Evolutionary conservation across 2,797 vertebrate species (phyloP).

Genomic region (Micromesistius poutassou): DNA sequence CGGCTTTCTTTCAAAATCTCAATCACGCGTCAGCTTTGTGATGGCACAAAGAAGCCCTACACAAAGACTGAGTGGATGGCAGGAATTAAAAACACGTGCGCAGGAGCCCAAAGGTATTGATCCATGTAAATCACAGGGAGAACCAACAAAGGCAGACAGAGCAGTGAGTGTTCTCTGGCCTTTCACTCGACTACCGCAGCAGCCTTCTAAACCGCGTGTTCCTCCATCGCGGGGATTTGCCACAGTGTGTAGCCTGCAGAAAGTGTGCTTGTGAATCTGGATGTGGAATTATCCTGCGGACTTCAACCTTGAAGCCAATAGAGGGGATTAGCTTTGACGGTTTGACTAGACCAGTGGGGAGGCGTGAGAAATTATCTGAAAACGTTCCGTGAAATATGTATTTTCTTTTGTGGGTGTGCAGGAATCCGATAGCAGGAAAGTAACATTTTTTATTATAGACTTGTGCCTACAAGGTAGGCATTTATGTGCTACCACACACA

Average conservation of each 20-base stretch:
- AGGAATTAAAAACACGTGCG: not conserved
- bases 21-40: not conserved
- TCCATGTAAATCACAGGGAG: not conserved
- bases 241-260: not conserved
- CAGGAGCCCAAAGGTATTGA: not conserved
- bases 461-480: not conserved
- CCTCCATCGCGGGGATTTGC: not conserved
- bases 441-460: not conserved
- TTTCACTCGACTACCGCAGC: not conserved
- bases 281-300: constrained; percentile 31
- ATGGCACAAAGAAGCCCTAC: not conserved
- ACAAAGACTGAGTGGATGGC: not conserved
- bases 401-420: not conserved
- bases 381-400: constrained; percentile 33
- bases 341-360: constrained; percentile 23
- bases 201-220: not conserved
- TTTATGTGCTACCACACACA: not conserved
- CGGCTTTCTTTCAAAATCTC: not conserved
- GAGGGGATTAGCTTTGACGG: constrained; percentile 23
- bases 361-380: constrained; percentile 17
- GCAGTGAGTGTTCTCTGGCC: not conserved
- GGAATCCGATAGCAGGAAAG: not conserved
- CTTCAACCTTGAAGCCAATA: constrained; percentile 35
- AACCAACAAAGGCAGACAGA: not conserved
- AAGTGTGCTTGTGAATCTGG: constrained; percentile 38